These are phyloP conservation scores for Antheraea mylitta DNA, from an alignment of 1,140 invertebrate genomes.

Conservation along the genomic window DNA sequence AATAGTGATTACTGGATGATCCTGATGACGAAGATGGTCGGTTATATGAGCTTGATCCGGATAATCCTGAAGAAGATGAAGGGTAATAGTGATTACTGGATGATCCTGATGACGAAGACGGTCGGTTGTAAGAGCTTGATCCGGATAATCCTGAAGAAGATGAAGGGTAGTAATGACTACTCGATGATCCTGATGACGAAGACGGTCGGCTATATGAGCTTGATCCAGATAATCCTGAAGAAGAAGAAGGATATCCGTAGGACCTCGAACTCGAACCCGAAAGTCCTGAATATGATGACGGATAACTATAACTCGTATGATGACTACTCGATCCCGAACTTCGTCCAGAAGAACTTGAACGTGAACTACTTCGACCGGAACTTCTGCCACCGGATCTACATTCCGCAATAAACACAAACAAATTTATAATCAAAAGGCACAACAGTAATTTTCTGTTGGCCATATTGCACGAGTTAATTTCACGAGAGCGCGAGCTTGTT, in stretches of 20 bases:
- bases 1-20: constrained; percentile 12
- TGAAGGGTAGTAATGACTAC: constrained; percentile 7
- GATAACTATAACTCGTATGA: constrained; percentile 15
- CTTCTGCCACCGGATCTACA: constrained; percentile 21
- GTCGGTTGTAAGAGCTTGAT: constrained; percentile 4
- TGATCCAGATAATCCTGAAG: constrained; percentile 23
- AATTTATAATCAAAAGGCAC: constrained; percentile 27
- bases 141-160: constrained; percentile 16
- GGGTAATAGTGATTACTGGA: not conserved
- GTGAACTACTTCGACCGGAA: constrained; percentile 14
- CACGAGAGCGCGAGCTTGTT: constrained; percentile 17
- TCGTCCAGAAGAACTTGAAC: constrained; percentile 7
- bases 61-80: constrained; percentile 7
- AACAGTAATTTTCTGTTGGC: constrained; percentile 39
- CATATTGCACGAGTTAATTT: constrained; percentile 26
- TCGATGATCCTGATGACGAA: constrained; percentile 35
- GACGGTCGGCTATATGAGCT: constrained; percentile 32
- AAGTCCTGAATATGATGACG: constrained; percentile 22
- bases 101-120: not conserved
- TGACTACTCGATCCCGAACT: constrained; percentile 18
- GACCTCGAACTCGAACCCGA: constrained; percentile 19
- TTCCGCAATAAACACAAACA: constrained; percentile 22
- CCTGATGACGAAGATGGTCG: constrained; percentile 16
- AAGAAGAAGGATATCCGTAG: constrained; percentile 22
- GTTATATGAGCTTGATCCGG: constrained; percentile 13